Conservation (phyloP, 1,140 invertebrate species). For the Adelges cooleyi region DNA sequence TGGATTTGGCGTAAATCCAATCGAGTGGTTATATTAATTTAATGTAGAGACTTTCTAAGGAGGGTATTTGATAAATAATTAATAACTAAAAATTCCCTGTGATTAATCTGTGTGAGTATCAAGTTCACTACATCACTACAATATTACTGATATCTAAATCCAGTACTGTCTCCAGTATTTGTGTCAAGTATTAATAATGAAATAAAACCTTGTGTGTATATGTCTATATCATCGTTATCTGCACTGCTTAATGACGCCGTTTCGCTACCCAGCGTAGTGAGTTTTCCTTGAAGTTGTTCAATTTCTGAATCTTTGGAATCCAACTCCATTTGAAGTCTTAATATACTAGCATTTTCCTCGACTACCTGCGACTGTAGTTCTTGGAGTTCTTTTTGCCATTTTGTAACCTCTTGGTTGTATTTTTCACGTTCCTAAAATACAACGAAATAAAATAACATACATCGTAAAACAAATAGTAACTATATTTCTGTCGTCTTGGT, state of each 20-base stretch:
- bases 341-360: constrained; percentile 56
- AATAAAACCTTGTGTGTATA: constrained; percentile 39
- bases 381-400: constrained; percentile 73
- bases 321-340: constrained; percentile 84
- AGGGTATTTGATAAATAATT: no score
- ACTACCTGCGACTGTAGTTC: constrained; percentile 62
- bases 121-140: no score
- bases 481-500: not conserved
- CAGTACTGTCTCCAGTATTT: no score
- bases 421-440: constrained; percentile 69
- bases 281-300: constrained; percentile 75
- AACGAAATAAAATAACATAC: no score
- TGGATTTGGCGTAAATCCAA: no score
- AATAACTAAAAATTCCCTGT: no score
- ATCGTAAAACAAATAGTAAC: not conserved
- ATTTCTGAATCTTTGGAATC: constrained; percentile 94
- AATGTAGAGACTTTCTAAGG: no score
- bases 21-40: no score
- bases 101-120: no score
- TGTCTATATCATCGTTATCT: constrained; percentile 70
- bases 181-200: no score
- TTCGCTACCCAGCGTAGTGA: constrained; percentile 65
- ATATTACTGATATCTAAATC: no score
- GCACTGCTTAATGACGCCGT: constrained; percentile 81
- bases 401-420: constrained; percentile 71